These are phyloP conservation scores for Drosophila pallidifrons DNA, from an alignment of 1,140 invertebrate species.

Conservation along the genomic window DNA sequence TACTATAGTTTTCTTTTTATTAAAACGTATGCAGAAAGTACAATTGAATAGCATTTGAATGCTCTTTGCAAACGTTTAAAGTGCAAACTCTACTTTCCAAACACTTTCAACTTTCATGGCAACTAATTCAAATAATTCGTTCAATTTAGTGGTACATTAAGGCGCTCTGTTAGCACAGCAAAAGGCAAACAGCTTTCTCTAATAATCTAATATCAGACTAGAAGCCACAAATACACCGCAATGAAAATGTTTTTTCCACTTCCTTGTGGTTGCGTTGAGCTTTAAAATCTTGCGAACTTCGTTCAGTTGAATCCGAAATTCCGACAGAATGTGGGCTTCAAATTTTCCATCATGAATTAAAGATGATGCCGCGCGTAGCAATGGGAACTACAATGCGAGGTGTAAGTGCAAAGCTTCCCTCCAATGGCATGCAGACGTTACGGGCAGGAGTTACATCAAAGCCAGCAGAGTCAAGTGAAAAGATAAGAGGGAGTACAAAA, in stretches of 20 bases:
- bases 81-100: background rate
- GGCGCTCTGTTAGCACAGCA: background rate
- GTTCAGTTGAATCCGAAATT: constrained; percentile 12
- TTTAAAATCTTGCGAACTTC: constrained; percentile 9
- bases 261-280: background rate
- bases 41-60: background rate
- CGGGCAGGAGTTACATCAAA: constrained; percentile 53
- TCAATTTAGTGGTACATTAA: constrained; percentile 15
- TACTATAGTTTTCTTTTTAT: background rate
- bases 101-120: background rate
- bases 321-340: constrained; percentile 17
- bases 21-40: background rate
- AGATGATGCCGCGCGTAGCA: constrained; percentile 65
- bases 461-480: constrained; percentile 50
- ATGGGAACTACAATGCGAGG: constrained; percentile 55
- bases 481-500: background rate
- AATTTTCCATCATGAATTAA: constrained; percentile 72
- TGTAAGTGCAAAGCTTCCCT: constrained; percentile 36
- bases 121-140: constrained; percentile 6
- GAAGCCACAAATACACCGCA: constrained; percentile 21
- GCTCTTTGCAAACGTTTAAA: background rate
- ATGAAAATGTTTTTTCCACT: constrained; percentile 6
- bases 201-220: constrained; percentile 11
- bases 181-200: background rate
- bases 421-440: background rate